Evolutionary conservation across 2,113 vertebrate genomes (phyloP).

Genomic region (Paratilapia polleni): DNA sequence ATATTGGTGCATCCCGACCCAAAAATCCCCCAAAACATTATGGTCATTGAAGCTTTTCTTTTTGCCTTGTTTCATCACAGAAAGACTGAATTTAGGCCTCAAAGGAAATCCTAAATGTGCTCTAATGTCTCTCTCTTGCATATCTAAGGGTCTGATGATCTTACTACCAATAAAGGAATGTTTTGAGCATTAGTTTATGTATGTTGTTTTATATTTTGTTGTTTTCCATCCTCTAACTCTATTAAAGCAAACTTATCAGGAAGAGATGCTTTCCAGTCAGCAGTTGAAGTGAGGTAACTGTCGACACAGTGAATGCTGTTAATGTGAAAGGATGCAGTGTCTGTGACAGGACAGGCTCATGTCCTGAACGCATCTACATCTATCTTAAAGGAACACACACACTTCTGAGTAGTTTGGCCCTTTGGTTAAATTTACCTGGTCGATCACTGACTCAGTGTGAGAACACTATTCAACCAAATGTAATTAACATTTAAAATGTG

Average conservation of each 20-base stretch:
- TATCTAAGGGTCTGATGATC: not conserved
- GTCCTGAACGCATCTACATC: slow-evolving; percentile 42
- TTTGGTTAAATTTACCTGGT: slow-evolving; percentile 28
- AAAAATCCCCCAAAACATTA: not conserved
- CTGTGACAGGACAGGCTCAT: slow-evolving; percentile 6
- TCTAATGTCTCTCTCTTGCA: not conserved
- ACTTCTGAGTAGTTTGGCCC: not conserved
- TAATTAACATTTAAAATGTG: not conserved
- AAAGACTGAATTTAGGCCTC: not conserved
- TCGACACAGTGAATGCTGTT: slow-evolving; percentile 27
- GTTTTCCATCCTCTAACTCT: slow-evolving; percentile 46
- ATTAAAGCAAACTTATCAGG: slow-evolving; percentile 68
- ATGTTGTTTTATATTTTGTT: slow-evolving; percentile 28
- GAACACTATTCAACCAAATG: not conserved
- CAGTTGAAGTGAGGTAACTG: slow-evolving; percentile 64
- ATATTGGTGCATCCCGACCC: no score
- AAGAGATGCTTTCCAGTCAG: slow-evolving; percentile 54
- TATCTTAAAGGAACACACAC: slow-evolving; percentile 27
- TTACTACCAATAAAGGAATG: slow-evolving; percentile 15
- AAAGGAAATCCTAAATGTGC: not conserved
- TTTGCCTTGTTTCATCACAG: not conserved
- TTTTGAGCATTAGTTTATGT: slow-evolving; percentile 33
- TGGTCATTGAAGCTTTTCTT: not conserved
- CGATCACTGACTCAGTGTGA: not conserved
- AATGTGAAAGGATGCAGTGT: slow-evolving; percentile 45